These are phyloP conservation scores for Melanotaenia trifasciata DNA, from an alignment of 2,797 vertebrate genomes.

Conservation along the genomic window DNA sequence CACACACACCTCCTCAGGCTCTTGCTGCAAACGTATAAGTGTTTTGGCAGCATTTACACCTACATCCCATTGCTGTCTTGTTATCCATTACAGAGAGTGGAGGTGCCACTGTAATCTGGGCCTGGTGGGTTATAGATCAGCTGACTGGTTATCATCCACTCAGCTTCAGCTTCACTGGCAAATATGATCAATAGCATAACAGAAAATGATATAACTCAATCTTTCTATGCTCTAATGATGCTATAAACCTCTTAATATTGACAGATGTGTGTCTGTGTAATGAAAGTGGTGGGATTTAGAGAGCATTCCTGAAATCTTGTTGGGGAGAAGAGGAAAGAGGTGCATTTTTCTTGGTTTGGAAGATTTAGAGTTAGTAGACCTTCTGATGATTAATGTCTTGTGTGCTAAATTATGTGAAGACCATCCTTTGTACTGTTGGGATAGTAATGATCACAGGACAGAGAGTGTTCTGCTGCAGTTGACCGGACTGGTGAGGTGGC, in stretches of 20 bases:
- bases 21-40: not conserved
- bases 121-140: constrained; percentile 54
- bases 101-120: constrained; percentile 46
- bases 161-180: constrained; percentile 33
- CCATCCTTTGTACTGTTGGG: constrained; percentile 17
- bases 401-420: not conserved
- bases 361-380: constrained; percentile 23
- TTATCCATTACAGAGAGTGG: constrained; percentile 23
- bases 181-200: constrained; percentile 62
- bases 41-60: constrained; percentile 19
- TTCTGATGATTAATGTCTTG: not conserved
- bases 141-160: constrained; percentile 38
- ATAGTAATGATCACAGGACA: constrained; percentile 14
- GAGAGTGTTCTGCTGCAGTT: constrained; percentile 20
- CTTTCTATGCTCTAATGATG: constrained; percentile 39
- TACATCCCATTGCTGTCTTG: constrained; percentile 22
- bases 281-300: constrained; percentile 28
- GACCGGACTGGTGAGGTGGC: constrained; percentile 49
- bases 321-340: not conserved
- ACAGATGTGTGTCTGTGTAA: constrained; percentile 39
- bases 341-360: constrained; percentile 20
- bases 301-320: constrained; percentile 29
- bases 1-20: not conserved
- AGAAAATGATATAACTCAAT: constrained; percentile 58
- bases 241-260: constrained; percentile 54